Evolutionary conservation across 2,888 invertebrate species (phyloP).

Genomic region (Cybosia mesomella): DNA sequence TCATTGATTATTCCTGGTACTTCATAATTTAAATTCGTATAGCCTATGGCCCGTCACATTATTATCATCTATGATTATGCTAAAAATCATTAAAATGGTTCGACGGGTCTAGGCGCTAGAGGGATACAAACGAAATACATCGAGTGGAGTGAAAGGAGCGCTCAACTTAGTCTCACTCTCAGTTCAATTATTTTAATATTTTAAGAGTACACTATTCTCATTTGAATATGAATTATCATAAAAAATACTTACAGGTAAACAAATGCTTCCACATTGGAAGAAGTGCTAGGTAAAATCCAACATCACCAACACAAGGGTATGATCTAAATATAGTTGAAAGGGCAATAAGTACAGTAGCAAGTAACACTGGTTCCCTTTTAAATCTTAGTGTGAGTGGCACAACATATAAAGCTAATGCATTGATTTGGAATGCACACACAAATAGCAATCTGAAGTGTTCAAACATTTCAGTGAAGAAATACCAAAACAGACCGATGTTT

Average conservation of each 20-base stretch:
- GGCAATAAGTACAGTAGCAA: conserved; percentile 93
- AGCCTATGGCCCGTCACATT: no score
- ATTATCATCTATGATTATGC: no score
- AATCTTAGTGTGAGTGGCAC: conserved; percentile 94
- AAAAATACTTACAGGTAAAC: conserved; percentile 91
- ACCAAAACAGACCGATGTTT: conserved; percentile 99
- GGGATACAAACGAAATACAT: no score
- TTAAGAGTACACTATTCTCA: not conserved
- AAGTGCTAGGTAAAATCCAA: conserved; percentile 96
- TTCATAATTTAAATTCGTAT: no score
- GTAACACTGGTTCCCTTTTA: conserved; percentile 92
- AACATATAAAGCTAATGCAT: conserved; percentile 96
- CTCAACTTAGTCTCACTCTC: no score
- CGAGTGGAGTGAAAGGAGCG: no score
- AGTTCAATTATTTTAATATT: not conserved
- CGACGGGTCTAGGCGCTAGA: no score
- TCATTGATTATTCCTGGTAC: no score
- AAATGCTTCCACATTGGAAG: conserved; percentile 97
- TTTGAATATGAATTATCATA: not conserved
- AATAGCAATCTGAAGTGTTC: conserved; percentile 98
- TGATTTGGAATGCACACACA: conserved; percentile 98
- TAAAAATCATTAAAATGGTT: no score
- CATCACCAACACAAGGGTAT: conserved; percentile 98
- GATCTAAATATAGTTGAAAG: conserved; percentile 97
- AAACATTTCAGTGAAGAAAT: conserved; percentile 99